A percentile compares a stretch with the other conserved stretches of the same genome.
phyloP scores from a whole-genome alignment of 2,888 invertebrate genomes.

The Tipula vernalis region DNA sequence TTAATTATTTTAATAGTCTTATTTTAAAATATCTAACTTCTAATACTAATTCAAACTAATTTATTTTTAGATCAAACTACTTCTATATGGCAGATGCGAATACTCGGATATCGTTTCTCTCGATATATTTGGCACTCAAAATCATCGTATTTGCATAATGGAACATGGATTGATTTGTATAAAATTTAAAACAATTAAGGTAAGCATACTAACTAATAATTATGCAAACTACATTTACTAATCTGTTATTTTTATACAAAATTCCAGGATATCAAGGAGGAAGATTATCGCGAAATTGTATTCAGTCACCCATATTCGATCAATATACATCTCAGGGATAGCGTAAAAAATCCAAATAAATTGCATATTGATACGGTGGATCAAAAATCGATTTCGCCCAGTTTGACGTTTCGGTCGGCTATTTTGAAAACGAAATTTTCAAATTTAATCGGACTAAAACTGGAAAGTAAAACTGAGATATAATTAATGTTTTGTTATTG shows the following conservation, averaged over 20 bases:
- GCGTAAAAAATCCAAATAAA: neutral
- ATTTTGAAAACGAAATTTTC: neutral
- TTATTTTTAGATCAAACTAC: neutral
- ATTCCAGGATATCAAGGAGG: neutral
- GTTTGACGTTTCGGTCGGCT: neutral
- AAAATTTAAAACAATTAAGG: neutral
- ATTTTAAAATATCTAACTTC: too few relatives aligned
- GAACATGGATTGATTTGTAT: neutral
- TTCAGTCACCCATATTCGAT: neutral
- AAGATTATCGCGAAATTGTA: neutral
- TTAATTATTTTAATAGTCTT: too few relatives aligned
- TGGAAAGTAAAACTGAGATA: neutral
- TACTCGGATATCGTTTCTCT: conserved; percentile 6
- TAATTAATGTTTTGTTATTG: neutral
- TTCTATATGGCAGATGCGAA: neutral
- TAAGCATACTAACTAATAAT: neutral
- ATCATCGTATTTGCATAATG: conserved; percentile 7
- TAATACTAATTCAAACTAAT: too few relatives aligned
- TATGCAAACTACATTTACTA: neutral
- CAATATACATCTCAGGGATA: neutral
- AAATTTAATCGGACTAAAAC: neutral
- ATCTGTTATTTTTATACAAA: neutral
- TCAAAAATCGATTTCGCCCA: neutral
- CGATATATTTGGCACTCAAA: neutral
- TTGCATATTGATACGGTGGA: neutral